Conservation (phyloP, 2,888 invertebrate genomes). For the Trilocha varians region DNA sequence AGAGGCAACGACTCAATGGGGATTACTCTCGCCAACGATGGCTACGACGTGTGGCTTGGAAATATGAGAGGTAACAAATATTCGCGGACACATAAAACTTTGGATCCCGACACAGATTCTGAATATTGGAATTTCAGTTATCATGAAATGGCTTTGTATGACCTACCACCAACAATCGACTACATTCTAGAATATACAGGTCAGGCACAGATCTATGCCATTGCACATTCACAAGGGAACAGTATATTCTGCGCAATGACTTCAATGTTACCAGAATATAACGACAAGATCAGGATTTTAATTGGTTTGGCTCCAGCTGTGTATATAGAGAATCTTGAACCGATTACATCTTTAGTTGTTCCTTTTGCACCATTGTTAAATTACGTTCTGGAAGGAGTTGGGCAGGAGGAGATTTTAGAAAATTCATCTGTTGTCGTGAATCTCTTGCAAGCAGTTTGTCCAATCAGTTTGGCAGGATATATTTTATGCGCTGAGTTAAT, state of each 20-base stretch:
- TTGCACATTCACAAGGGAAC: slow-evolving; percentile 78
- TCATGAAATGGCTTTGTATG: slow-evolving; percentile 78
- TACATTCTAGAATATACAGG: slow-evolving; percentile 41
- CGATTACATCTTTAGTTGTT: not conserved
- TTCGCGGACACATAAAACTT: slow-evolving; percentile 53
- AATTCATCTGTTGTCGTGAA: not conserved
- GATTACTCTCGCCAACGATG: slow-evolving; percentile 40
- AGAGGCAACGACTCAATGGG: slow-evolving; percentile 21
- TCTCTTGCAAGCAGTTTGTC: slow-evolving; percentile 7
- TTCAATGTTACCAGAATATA: slow-evolving; percentile 62
- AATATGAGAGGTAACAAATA: slow-evolving; percentile 72
- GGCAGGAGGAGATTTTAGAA: slow-evolving; percentile 8
- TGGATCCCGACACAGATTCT: slow-evolving; percentile 31
- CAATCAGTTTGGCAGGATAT: slow-evolving; percentile 5
- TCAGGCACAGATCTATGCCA: slow-evolving; percentile 64
- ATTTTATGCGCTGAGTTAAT: slow-evolving; percentile 8
- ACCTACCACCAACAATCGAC: slow-evolving; percentile 75
- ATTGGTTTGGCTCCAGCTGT: slow-evolving; percentile 33
- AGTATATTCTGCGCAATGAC: slow-evolving; percentile 64
- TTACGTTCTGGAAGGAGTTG: not conserved
- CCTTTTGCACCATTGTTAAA: not conserved
- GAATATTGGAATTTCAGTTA: slow-evolving; percentile 67
- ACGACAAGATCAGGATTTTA: slow-evolving; percentile 60
- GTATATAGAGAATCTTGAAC: slow-evolving; percentile 12
- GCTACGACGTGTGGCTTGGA: slow-evolving; percentile 47